Conservation (phyloP, 2,888 invertebrate genomes). For the Pilophorus perplexus region DNA sequence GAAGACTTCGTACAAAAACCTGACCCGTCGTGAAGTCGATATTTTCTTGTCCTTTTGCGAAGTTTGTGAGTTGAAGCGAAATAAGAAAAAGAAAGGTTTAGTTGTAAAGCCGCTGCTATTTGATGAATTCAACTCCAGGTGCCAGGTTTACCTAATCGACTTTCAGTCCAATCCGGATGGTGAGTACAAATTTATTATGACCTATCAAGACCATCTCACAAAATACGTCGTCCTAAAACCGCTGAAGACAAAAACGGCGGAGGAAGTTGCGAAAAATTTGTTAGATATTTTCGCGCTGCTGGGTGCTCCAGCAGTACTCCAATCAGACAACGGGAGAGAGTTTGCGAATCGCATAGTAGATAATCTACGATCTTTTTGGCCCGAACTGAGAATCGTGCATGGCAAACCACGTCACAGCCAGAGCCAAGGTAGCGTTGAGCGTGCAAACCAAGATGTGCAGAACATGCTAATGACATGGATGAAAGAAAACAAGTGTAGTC, state of each 20-base stretch:
- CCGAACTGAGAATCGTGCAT: constrained; percentile 49
- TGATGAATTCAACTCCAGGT: constrained; percentile 33
- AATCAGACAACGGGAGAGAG: constrained; percentile 50
- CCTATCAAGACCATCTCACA: constrained; percentile 46
- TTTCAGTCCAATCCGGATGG: constrained; percentile 50
- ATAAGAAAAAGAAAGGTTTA: constrained; percentile 36
- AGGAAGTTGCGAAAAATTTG: constrained; percentile 49
- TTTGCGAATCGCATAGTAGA: constrained; percentile 48
- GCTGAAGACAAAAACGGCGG: constrained; percentile 49
- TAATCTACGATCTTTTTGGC: constrained; percentile 48
- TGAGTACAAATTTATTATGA: constrained; percentile 51
- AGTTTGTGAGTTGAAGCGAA: constrained; percentile 19
- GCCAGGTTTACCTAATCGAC: constrained; percentile 48
- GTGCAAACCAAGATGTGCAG: too few relatives aligned
- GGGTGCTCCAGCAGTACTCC: constrained; percentile 50
- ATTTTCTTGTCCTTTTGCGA: constrained; percentile 16
- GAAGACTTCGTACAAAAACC: constrained; percentile 23
- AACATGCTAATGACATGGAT: constrained; percentile 54
- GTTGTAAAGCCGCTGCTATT: constrained; percentile 39
- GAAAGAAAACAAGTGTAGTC: constrained; percentile 49
- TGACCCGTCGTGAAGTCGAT: constrained; percentile 23
- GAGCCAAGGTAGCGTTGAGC: too few relatives aligned
- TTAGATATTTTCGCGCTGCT: constrained; percentile 49
- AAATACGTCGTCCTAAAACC: constrained; percentile 51
- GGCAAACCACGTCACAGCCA: constrained; percentile 48